Percentiles rank a stretch among this genome's conserved stretches.
These are phyloP conservation scores for Dicaeum eximium DNA, from an alignment of 2,113 vertebrate species.

Conservation along the genomic window DNA sequence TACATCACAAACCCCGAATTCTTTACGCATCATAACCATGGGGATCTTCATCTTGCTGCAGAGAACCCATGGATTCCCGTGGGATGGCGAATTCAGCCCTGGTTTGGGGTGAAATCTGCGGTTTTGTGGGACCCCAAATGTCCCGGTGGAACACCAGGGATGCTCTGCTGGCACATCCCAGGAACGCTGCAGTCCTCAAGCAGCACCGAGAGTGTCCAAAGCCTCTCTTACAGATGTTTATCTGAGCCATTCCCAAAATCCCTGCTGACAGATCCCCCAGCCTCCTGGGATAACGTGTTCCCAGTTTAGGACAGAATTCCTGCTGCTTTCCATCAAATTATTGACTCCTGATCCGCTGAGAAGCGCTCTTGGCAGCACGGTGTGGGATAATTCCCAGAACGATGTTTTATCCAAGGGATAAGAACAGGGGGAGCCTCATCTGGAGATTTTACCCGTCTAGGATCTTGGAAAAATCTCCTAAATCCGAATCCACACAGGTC, in stretches of 20 bases:
- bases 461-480: neutral
- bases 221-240: neutral
- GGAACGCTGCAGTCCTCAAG: neutral
- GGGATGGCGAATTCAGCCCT: neutral
- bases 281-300: rapidly evolving
- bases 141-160: neutral
- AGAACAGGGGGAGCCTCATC: neutral
- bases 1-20: rapidly evolving
- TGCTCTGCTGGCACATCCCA: neutral
- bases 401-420: neutral
- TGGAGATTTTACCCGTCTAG: neutral
- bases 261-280: neutral
- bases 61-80: neutral
- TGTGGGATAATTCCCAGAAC: neutral
- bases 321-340: neutral
- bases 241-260: neutral
- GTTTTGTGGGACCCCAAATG: neutral
- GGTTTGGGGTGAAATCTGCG: neutral
- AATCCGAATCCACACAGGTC: neutral
- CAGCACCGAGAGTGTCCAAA: neutral
- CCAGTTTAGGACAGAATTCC: neutral
- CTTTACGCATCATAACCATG: rapidly evolving
- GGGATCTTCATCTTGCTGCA: rapidly evolving
- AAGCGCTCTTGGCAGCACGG: neutral
- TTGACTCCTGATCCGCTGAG: neutral